Conservation (phyloP, 2,888 invertebrate species). For the Andrena haemorrhoa region DNA sequence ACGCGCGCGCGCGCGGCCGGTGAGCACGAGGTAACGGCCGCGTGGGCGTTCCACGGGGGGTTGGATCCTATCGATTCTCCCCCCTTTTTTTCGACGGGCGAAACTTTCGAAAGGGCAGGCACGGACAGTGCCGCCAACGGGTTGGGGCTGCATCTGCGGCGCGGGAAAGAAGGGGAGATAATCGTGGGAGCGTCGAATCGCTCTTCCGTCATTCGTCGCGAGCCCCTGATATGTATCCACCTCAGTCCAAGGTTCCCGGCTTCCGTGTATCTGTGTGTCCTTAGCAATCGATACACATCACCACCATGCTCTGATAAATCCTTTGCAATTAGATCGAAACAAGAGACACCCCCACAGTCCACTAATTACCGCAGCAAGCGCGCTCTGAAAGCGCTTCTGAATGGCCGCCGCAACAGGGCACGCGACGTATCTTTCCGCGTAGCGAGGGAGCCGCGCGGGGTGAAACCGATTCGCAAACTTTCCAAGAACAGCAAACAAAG, state of each 20-base stretch:
- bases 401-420: conserved; percentile 44
- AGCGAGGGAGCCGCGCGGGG: conserved; percentile 39
- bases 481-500: conserved; percentile 64
- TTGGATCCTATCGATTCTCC: conserved; percentile 64
- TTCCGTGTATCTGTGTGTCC: too few relatives aligned
- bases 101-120: conserved; percentile 59
- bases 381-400: not conserved
- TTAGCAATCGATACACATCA: too few relatives aligned
- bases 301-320: too few relatives aligned
- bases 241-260: not conserved
- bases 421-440: conserved; percentile 51
- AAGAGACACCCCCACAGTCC: not conserved
- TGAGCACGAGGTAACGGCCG: conserved; percentile 51
- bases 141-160: not conserved
- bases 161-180: not conserved
- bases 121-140: conserved; percentile 8
- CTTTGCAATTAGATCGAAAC: too few relatives aligned
- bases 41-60: conserved; percentile 49
- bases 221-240: not conserved
- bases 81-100: conserved; percentile 66
- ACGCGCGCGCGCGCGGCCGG: conserved; percentile 52
- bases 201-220: not conserved
- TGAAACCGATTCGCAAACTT: conserved; percentile 59
- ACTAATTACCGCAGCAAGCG: conserved; percentile 23
- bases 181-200: too few relatives aligned